Base-by-base conservation (phyloP, 2,797 vertebrate genomes). In the Hydrolagus colliei region DNA sequence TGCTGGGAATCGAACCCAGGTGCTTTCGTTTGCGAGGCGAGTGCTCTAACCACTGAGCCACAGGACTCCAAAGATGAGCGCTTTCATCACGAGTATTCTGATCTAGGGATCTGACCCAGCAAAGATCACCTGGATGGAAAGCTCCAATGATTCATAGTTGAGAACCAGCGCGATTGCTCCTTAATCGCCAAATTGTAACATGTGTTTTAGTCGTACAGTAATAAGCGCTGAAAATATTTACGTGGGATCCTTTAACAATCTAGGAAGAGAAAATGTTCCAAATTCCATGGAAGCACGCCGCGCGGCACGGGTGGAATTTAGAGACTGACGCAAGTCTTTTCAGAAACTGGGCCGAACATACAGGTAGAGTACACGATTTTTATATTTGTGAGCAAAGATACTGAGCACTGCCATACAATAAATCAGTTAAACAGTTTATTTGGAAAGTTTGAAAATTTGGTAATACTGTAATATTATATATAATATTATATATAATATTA, bases 201-300 rank as follows among this genome's bases (percentile, higher is more conserved):
- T 11, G 35, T 68, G 9, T 18, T 82, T 82, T 71, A 41, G 35
- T 9, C 16, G 12, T 4, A 67, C 62, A 22, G 27, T 82, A 67
- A 0, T 68, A 84, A 41, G 9, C 71, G 27, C 67, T 52, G 9
- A n/a, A 35, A 35, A 1, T 11, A 71, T 12, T 80, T 65, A 9
- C 10, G 3, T 18, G 14, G 67, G 52, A 41, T 84, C 65, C 32
- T 4, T 84, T 71, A 18, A 84, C 68, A 84, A 84, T 9, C 14
- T 88, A 99, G 98, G 96, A 97, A 0, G 93, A 95, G 88, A 95
- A 89, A 72, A 94, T 94, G 86, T 99, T 99, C 90, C 95, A 96
- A 10, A 97, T 99, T 86, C 97, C 98, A 0, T 99, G 98, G 98
- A 99, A 98, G 86, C 98, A 99, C 0, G 97, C 97, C 0, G 98